Evolutionary conservation across 1,140 invertebrate genomes (phyloP), one percentile per base, ranked within the genome.

Genomic region (Lethocerus indicus): DNA sequence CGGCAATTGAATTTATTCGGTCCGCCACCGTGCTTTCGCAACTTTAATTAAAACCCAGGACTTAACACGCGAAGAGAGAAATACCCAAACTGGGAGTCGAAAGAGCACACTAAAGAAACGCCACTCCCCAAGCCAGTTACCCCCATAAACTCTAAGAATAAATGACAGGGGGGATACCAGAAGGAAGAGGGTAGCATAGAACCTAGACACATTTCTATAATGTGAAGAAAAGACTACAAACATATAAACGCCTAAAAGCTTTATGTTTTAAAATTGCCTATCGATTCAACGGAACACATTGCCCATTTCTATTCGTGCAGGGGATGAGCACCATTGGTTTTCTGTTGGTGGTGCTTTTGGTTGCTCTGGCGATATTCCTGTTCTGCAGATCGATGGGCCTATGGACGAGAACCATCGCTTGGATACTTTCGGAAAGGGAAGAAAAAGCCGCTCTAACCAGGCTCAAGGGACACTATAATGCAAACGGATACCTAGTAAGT

Each of bases 401-500:
- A n/a, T n/a, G n/a, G n/a, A n/a, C n/a, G n/a, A n/a, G n/a, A n/a
- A n/a, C n/a, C n/a, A n/a, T n/a, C n/a, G n/a, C n/a, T n/a, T 78
- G 74, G 72, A 61, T 78, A 53, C 63, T 67, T 39, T 74, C 74
- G 28, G 69, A 69, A 49, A 66, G 67, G 47, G 76, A 79, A 57
- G 76, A 79, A 59, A 78, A 76, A 60, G 68, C 71, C 35, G 67
- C 66, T 2, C 61, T 76, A 21, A 77, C 75, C 20, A 67, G 62
- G 43, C 51, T 58, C 4, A 71, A 63, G 58, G 71, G 67, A 56
- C 71, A 70, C 56, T 76, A 64, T 57, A 73, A 74, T 56, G 71
- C 71, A 26, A 75, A 76, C 57, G 74, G 74, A 51, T 78, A 74
- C 58, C 67, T 78, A 66, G 76, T 77, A 55, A 70, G 70, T 64